These are phyloP conservation scores for Drosophila flavopinicola DNA, from an alignment of 2,888 invertebrate species.

Conservation along the genomic window DNA sequence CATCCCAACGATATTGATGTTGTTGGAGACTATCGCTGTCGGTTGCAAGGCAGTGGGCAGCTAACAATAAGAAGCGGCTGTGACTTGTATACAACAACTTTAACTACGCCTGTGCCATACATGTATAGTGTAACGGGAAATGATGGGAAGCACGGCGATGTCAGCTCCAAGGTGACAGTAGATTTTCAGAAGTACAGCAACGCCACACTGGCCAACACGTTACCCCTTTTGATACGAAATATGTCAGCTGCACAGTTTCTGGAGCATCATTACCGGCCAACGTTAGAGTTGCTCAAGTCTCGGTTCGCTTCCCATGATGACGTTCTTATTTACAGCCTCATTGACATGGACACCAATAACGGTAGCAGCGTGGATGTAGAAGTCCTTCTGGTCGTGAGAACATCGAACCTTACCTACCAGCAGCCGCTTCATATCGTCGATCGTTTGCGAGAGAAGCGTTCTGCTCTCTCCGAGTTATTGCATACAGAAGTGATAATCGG, in stretches of 20 bases:
- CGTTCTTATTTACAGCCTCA: slow-evolving; percentile 89
- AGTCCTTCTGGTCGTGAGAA: slow-evolving; percentile 89
- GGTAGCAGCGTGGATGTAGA: slow-evolving; percentile 85
- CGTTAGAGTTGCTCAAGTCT: slow-evolving; percentile 88
- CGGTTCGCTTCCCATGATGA: slow-evolving; percentile 88
- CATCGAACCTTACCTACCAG: slow-evolving; percentile 86
- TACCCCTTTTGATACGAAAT: slow-evolving; percentile 90
- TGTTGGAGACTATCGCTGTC: slow-evolving; percentile 95
- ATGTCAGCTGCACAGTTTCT: slow-evolving; percentile 91
- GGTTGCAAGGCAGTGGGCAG: slow-evolving; percentile 88
- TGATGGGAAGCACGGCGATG: slow-evolving; percentile 94
- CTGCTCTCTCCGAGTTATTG: slow-evolving; percentile 87
- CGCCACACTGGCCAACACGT: slow-evolving; percentile 91
- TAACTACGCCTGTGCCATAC: slow-evolving; percentile 89
- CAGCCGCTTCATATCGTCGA: slow-evolving; percentile 88
- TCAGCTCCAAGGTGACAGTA: slow-evolving; percentile 93
- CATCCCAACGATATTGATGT: slow-evolving; percentile 96
- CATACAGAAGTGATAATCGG: slow-evolving; percentile 88
- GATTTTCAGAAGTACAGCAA: slow-evolving; percentile 93
- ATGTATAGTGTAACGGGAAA: slow-evolving; percentile 93
- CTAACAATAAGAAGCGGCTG: slow-evolving; percentile 91
- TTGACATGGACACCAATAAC: slow-evolving; percentile 84
- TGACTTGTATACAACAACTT: slow-evolving; percentile 90
- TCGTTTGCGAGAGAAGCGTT: slow-evolving; percentile 88
- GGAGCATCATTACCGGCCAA: slow-evolving; percentile 89